phyloP scores from a whole-genome alignment of 2,113 vertebrate genomes.

The Hydropotes inermis region DNA sequence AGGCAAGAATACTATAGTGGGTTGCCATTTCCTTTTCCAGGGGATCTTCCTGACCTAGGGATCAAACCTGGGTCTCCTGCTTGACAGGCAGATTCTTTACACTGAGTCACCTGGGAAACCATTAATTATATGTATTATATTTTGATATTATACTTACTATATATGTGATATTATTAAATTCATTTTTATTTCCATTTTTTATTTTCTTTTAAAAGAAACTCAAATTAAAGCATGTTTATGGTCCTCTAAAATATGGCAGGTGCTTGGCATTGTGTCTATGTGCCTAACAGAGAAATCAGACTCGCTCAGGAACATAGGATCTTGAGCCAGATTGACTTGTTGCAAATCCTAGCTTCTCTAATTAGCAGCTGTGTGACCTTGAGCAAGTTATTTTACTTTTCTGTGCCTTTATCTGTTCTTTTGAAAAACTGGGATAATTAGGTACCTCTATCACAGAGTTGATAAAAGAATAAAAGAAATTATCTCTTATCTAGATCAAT shows the following conservation, averaged over 20 bases:
- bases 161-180: background rate
- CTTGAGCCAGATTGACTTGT: background rate
- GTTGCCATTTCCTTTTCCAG: background rate
- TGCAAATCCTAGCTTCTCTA: background rate
- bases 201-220: background rate
- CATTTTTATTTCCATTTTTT: background rate
- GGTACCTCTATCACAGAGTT: background rate
- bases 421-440: background rate
- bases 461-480: background rate
- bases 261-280: too few species aligned
- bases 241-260: background rate
- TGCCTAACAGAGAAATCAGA: background rate
- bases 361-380: background rate
- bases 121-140: background rate
- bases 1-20: background rate
- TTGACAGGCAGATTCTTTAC: background rate
- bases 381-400: background rate
- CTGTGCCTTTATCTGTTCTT: background rate
- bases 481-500: background rate
- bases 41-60: background rate
- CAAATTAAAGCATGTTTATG: background rate
- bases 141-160: background rate
- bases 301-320: background rate
- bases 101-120: background rate
- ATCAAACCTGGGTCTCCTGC: background rate